Evolutionary conservation across 2,113 vertebrate species (phyloP), one percentile per base, ranked within the genome.

Genomic region (Paramormyrops kingsleyae): DNA sequence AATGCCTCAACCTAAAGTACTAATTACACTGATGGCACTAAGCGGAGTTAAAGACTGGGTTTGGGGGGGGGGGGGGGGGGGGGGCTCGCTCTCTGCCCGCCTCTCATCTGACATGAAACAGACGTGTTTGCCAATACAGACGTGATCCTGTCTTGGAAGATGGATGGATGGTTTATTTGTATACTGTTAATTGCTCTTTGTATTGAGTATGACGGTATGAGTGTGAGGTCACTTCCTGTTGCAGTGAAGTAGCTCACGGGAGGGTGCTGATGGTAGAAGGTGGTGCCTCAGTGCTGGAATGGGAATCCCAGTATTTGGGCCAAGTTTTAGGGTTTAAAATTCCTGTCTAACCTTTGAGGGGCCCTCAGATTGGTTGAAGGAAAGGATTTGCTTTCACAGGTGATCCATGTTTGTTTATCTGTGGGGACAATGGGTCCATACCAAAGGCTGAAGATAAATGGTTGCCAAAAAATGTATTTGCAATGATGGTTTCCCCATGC

Each of bases 71-170:
- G 90, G 94, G 91, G 62, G 91, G 91, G 89, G 91, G 88, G 90
- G 91, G 49, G 12, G 49, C 86, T 12, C 87, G 2, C 83, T 13
- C 62, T 0, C 62, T 66, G 83, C 87, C 50, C 90, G 92, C 89
- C 49, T 50, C 46, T 87, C 87, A 91, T 91, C 91, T 77, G 47
- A 70, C 62, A 85, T 49, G 46, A 85, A 85, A 50, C 83, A 85
- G 24, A 24, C 5, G 5, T 47, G 42, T 62, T 88, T 83, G 91
- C 90, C 92, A 91, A 93, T 94, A 92, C 93, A 95, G 94, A 94
- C 91, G 31, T 31, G n/a, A 31, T 70, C 59, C 59, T 27, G 59
- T 66, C 8, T 12, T 66, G n/a, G 62, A 27, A 13, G 62, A 70
- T 70, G n/a, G 10, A 70, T 31, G 62, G n/a, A 31, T 70, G 62